Conservation (phyloP, 2,113 vertebrate species). For the Cricetomys ansorgei region DNA sequence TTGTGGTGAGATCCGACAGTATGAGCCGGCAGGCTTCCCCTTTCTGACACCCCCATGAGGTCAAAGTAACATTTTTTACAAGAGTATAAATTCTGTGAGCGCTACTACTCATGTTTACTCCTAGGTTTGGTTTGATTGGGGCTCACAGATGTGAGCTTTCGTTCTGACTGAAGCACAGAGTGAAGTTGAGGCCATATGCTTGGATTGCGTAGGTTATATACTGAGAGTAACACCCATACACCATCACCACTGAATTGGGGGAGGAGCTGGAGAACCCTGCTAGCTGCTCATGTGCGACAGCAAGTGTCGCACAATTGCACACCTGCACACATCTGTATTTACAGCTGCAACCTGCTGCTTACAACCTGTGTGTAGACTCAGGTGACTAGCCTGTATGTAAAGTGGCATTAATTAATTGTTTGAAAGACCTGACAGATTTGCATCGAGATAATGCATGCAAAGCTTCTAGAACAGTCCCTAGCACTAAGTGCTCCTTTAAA, state of each 20-base stretch:
- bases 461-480: neutral
- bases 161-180: neutral
- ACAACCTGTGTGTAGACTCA: neutral
- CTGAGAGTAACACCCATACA: fast-evolving
- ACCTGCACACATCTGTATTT: neutral
- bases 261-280: neutral
- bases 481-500: neutral
- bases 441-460: neutral
- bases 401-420: neutral
- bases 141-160: neutral
- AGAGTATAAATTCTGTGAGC: neutral
- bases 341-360: too few species aligned
- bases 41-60: neutral
- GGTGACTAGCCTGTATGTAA: neutral
- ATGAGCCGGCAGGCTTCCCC: neutral
- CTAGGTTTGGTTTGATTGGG: neutral
- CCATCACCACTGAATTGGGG: fast-evolving
- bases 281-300: neutral
- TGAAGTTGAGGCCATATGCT: neutral
- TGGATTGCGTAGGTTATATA: neutral
- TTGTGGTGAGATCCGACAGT: neutral
- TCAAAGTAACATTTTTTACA: neutral
- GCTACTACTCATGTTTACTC: neutral
- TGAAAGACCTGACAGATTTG: neutral
- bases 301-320: neutral